Evolutionary conservation across 1,140 invertebrate species (phyloP).

Genomic region (Caenorhabditis tropicalis): DNA sequence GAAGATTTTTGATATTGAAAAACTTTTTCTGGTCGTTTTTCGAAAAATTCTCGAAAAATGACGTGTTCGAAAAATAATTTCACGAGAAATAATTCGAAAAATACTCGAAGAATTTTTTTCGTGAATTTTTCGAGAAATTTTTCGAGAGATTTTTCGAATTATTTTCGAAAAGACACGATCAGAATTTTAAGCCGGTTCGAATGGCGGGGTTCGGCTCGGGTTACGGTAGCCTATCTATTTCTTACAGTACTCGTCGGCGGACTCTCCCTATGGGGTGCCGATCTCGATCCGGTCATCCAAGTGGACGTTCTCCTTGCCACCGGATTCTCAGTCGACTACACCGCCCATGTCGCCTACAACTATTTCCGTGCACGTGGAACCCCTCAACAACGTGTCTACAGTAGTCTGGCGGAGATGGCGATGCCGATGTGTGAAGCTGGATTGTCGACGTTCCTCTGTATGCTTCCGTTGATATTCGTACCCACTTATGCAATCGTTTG

Average conservation of each 20-base stretch:
- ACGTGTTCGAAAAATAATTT: too few species aligned
- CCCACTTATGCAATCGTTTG: conserved; percentile 71
- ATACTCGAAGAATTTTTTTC: too few species aligned
- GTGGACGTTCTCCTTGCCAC: conserved; percentile 69
- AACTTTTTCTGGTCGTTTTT: too few species aligned
- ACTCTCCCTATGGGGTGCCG: conserved; percentile 70
- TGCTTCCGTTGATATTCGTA: conserved; percentile 68
- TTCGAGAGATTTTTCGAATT: too few species aligned
- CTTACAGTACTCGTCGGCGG: conserved; percentile 68
- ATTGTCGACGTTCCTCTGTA: conserved; percentile 65
- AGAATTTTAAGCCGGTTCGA: too few species aligned
- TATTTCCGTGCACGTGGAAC: conserved; percentile 46
- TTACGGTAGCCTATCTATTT: too few species aligned
- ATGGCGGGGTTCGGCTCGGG: too few species aligned
- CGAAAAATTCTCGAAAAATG: too few species aligned
- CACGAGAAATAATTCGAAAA: too few species aligned
- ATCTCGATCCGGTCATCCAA: conserved; percentile 69
- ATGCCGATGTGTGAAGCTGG: conserved; percentile 67
- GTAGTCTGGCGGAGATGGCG: conserved; percentile 66
- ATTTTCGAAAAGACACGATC: too few species aligned
- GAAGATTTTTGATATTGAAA: too few species aligned
- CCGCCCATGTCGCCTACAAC: conserved; percentile 69
- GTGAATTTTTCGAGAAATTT: too few species aligned
- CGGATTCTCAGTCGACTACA: conserved; percentile 69
- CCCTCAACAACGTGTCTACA: conserved; percentile 60